Evolutionary conservation across 2,888 invertebrate genomes (phyloP).

Genomic region (Temnothorax unifasciatus): DNA sequence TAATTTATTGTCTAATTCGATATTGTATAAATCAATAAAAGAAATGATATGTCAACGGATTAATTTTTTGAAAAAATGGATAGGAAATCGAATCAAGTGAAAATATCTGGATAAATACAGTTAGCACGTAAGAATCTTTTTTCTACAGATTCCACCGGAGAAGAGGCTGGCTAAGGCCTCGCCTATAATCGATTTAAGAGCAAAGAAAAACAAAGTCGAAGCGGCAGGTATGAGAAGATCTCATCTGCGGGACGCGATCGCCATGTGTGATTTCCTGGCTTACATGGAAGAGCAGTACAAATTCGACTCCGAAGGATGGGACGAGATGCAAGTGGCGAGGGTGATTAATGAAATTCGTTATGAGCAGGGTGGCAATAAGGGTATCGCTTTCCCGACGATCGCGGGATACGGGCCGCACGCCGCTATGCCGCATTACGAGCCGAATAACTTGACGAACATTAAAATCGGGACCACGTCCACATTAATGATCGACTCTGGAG

Average conservation of each 20-base stretch:
- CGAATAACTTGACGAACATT: constrained; percentile 90
- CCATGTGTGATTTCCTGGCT: constrained; percentile 94
- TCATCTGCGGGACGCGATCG: constrained; percentile 95
- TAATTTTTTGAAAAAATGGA: too few species aligned
- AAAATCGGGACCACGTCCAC: constrained; percentile 92
- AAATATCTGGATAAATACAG: neutral
- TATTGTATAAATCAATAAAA: neutral
- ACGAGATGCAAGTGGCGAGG: constrained; percentile 91
- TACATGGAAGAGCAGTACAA: constrained; percentile 89
- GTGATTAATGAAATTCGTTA: constrained; percentile 91
- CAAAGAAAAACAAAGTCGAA: constrained; percentile 94
- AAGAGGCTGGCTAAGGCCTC: constrained; percentile 90
- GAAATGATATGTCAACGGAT: too few species aligned
- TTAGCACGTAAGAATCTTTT: constrained; percentile 25
- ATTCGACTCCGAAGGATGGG: constrained; percentile 87
- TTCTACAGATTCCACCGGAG: constrained; percentile 86
- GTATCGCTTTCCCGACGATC: constrained; percentile 94
- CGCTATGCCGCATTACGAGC: constrained; percentile 95
- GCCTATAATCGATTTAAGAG: constrained; percentile 94
- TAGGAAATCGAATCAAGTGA: neutral
- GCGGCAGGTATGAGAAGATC: constrained; percentile 93
- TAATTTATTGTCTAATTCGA: neutral
- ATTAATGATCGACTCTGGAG: constrained; percentile 97
- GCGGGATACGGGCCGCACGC: constrained; percentile 95
- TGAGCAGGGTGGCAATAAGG: constrained; percentile 91